Percentiles rank a stretch among this genome's conserved stretches.
These are phyloP conservation scores for Scaptomyza hsui DNA, from an alignment of 1,140 invertebrate species.

Conservation along the genomic window DNA sequence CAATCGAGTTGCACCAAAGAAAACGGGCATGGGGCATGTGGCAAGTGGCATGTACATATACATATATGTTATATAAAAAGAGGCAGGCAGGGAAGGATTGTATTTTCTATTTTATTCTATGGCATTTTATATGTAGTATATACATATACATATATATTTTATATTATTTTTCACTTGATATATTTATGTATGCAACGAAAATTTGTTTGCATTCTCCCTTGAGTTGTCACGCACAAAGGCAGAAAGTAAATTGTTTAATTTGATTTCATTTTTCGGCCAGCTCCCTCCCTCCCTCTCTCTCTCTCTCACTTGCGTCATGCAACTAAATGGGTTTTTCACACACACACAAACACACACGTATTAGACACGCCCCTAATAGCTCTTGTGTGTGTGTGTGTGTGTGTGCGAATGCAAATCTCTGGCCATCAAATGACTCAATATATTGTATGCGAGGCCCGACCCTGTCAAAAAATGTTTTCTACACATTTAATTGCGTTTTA, in stretches of 20 bases:
- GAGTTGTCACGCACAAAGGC: slow-evolving; percentile 81
- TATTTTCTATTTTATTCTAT: slow-evolving; percentile 69
- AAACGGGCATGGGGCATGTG: slow-evolving; percentile 32
- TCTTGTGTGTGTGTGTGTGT: slow-evolving; percentile 7
- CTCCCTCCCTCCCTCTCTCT: too few species aligned
- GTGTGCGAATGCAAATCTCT: slow-evolving; percentile 55
- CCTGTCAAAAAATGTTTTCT: slow-evolving; percentile 47
- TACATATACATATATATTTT: too few species aligned
- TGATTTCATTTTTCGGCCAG: slow-evolving; percentile 62
- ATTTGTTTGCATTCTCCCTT: slow-evolving; percentile 78
- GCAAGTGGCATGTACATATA: slow-evolving; percentile 56
- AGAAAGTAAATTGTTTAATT: slow-evolving; percentile 80
- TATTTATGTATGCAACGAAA: slow-evolving; percentile 74
- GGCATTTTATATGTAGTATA: slow-evolving; percentile 57
- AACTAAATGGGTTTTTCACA: slow-evolving; percentile 21
- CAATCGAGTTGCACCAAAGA: slow-evolving; percentile 65
- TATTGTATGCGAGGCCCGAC: slow-evolving; percentile 6
- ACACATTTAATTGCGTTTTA: slow-evolving; percentile 77
- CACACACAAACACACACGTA: not conserved
- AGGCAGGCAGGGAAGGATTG: slow-evolving; percentile 41
- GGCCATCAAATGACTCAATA: slow-evolving; percentile 75
- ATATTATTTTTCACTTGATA: slow-evolving; percentile 73
- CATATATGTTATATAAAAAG: not conserved
- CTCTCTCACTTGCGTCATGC: slow-evolving; percentile 64
- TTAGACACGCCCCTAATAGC: slow-evolving; percentile 23